Evolutionary conservation across 2,888 invertebrate species (phyloP), one percentile per base, ranked within the genome.

Genomic region (Drosophila setosimentum): DNA sequence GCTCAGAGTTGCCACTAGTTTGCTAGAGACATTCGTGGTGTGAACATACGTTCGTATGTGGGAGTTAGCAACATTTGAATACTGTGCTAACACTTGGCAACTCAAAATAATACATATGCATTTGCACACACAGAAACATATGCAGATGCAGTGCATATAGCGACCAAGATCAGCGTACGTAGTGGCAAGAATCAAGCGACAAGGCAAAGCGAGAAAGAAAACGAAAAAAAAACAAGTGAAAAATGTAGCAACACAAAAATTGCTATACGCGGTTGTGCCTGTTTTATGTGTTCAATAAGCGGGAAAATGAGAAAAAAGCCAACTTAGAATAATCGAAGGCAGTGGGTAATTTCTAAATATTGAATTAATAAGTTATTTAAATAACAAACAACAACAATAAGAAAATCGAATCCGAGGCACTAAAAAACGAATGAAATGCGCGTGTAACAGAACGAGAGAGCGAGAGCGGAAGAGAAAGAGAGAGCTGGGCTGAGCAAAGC

Each of bases 311-410:
- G 27, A 49, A 71, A 55, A 66, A 49, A 42, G 40, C 40, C 54
- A 55, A 50, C 40, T 51, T 60, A 60, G n/a, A 60, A 30, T 61
- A 51, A 62, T 57, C 62, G 37, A 77, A 57, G 65, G 61, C 61
- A 61, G 45, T 71, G 53, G 63, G 57, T 82, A 77, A 74, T 70
- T 73, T 75, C 60, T 54, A 64, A 84, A 82, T 85, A 82, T 77
- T 82, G 59, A 77, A 85, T 80, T 75, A 82, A 87, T 78, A 74
- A 78, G 55, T 61, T 63, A 65, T 76, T 72, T 58, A 54, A 67
- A 76, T 67, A 83, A 83, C 40, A 80, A 81, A 82, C 60, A 83
- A 87, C 77, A 85, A 83, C 82, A 86, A 78, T 61, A 64, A 77
- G 63, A 80, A 83, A 87, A 84, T 82, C 79, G 82, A 82, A 83